phyloP scores from a whole-genome alignment of 2,888 invertebrate species.

The Andrena trimmerana region DNA sequence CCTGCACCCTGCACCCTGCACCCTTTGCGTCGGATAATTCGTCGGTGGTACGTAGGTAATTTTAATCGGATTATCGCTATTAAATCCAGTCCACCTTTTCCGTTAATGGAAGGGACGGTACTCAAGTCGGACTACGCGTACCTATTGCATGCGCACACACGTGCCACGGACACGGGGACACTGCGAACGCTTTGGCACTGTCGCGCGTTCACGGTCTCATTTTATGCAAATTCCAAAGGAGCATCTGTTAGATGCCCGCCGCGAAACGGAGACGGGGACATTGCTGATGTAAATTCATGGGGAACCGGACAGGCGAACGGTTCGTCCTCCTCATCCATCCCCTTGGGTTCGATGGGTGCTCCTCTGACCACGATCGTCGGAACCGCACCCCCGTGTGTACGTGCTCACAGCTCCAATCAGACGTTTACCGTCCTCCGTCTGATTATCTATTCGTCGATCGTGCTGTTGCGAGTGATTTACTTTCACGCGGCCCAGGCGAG shows the following conservation, averaged over 20 bases:
- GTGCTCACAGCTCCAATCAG: no score
- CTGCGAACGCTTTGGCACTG: constrained; percentile 30
- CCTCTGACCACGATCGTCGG: constrained; percentile 16
- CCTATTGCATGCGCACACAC: neutral
- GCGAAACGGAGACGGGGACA: constrained; percentile 60
- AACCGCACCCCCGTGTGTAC: neutral
- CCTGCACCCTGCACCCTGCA: neutral
- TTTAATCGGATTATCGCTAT: constrained; percentile 31
- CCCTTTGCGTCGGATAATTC: no score
- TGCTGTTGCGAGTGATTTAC: neutral
- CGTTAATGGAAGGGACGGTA: no score
- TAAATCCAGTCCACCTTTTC: neutral
- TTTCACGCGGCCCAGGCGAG: no score
- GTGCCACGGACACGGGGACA: no score
- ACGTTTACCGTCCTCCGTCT: neutral
- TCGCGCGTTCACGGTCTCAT: constrained; percentile 67
- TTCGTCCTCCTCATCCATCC: no score
- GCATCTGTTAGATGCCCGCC: constrained; percentile 77
- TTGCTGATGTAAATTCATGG: constrained; percentile 72
- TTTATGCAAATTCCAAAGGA: constrained; percentile 81
- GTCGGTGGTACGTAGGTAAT: neutral
- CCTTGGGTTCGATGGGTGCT: constrained; percentile 16
- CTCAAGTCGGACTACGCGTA: no score
- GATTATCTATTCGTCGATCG: neutral
- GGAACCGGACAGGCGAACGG: neutral